Evolutionary conservation across 2,113 vertebrate genomes (phyloP).

Genomic region (Mirounga angustirostris): DNA sequence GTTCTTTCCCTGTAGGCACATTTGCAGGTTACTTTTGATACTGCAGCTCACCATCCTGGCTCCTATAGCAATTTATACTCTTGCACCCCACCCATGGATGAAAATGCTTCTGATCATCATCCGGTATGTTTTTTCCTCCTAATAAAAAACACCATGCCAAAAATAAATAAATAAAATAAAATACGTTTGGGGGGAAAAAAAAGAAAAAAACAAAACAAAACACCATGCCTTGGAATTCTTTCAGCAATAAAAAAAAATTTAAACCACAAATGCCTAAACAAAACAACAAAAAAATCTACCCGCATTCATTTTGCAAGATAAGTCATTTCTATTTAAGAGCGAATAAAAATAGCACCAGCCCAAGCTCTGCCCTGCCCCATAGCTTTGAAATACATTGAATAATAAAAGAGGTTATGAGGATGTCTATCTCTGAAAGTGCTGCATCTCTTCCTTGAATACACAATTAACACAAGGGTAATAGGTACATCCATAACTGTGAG

Average conservation of each 20-base stretch:
- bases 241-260: not conserved
- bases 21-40: not conserved
- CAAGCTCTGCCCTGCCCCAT: not conserved
- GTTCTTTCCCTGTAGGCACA: not conserved
- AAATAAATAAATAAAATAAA: too few species aligned
- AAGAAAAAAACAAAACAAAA: not conserved
- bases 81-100: not conserved
- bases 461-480: not conserved
- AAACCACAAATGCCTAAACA: not conserved
- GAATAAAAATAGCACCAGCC: not conserved
- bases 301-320: not conserved
- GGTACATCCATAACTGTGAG: not conserved
- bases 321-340: conserved; percentile 2
- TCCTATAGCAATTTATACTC: not conserved
- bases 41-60: not conserved
- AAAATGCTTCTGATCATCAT: conserved; percentile 6
- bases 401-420: not conserved
- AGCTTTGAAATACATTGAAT: not conserved
- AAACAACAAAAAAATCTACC: not conserved
- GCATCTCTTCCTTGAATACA: not conserved
- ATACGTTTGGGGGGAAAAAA: too few species aligned
- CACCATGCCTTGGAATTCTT: not conserved
- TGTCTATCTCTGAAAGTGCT: not conserved
- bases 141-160: not conserved
- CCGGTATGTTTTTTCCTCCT: not conserved